A percentile compares a stretch with the other conserved stretches of the same genome.
Conservation (phyloP, 2,797 vertebrate species). For the Notolepis coatsorum region DNA sequence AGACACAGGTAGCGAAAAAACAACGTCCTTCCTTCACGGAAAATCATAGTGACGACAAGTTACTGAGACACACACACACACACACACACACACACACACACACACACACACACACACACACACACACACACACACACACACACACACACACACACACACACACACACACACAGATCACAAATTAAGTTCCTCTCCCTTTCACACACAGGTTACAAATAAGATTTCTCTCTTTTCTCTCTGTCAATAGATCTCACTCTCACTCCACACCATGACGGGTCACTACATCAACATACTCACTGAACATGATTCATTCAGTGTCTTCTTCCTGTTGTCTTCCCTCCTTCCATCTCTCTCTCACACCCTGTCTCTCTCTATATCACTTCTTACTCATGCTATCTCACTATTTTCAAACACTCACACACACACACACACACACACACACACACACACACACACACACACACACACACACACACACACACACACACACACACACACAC, state of each 20-base stretch:
- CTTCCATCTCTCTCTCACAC: background rate
- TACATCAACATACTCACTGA: no score
- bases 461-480: no score
- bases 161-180: background rate
- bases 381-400: background rate
- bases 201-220: background rate
- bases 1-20: constrained; percentile 54
- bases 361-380: background rate
- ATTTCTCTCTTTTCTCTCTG: background rate
- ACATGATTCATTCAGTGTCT: no score
- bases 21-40: constrained; percentile 28
- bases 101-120: background rate
- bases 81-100: background rate
- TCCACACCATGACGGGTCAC: background rate
- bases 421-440: background rate
- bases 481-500: background rate
- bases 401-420: background rate
- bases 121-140: background rate
- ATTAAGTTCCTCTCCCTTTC: background rate
- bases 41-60: constrained; percentile 55
- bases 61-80: background rate
- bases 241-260: background rate
- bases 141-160: background rate
- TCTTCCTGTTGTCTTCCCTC: no score
- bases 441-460: background rate